These are phyloP conservation scores for Cryptosula pallasiana DNA, from an alignment of 2,888 invertebrate species.

Conservation along the genomic window DNA sequence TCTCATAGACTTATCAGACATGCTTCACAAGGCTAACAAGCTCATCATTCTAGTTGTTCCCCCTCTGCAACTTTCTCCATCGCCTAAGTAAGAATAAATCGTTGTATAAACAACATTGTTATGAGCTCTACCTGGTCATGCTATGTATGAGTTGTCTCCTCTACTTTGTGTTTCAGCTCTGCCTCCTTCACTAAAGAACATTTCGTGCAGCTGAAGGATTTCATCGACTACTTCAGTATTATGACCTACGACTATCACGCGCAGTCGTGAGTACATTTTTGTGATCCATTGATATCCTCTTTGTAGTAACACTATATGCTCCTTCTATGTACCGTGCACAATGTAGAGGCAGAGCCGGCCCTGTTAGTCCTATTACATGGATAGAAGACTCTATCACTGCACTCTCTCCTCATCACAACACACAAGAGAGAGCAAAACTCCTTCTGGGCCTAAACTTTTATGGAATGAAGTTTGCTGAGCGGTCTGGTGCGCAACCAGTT, in stretches of 20 bases:
- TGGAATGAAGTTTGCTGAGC: conserved; percentile 67
- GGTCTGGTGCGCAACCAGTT: conserved; percentile 68
- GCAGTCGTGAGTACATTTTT: conserved; percentile 18
- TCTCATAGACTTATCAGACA: conserved; percentile 6
- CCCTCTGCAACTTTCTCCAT: not conserved
- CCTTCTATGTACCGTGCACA: not conserved
- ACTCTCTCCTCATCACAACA: conserved; percentile 61
- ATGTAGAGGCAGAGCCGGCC: conserved; percentile 58
- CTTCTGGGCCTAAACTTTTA: conserved; percentile 88
- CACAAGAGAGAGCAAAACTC: conserved; percentile 66
- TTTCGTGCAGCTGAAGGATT: conserved; percentile 70
- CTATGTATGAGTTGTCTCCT: too few relatives aligned
- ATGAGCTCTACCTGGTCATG: too few relatives aligned
- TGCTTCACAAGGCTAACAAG: conserved; percentile 32
- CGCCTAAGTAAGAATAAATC: not conserved
- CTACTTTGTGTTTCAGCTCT: conserved; percentile 34
- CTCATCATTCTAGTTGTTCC: conserved; percentile 47
- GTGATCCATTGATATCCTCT: not conserved
- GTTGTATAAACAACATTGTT: too few relatives aligned
- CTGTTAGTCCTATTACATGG: conserved; percentile 85
- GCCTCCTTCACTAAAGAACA: conserved; percentile 70
- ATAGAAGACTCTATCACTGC: conserved; percentile 69
- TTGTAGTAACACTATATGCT: not conserved
- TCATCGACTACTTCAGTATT: conserved; percentile 80
- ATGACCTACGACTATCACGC: conserved; percentile 84